Conservation (phyloP, 92 coral and sea anemone species). For the Bergia puertoricense region DNA sequence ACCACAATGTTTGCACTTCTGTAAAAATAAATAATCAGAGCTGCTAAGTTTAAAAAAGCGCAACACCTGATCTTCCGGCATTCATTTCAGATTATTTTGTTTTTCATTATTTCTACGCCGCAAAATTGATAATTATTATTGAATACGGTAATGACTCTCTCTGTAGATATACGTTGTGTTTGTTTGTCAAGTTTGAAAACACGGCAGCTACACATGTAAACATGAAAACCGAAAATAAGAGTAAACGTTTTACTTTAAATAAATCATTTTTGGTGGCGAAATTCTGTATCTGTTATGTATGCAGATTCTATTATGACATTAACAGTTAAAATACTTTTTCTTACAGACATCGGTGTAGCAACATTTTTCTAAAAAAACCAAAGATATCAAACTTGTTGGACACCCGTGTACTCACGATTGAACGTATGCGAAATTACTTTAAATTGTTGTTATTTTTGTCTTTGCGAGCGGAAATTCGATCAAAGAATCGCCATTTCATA, state of each 20-base stretch:
- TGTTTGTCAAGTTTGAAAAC: background rate
- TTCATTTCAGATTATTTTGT: background rate
- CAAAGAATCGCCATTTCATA: too few relatives aligned
- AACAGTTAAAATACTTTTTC: background rate
- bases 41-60: background rate
- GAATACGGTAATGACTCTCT: background rate
- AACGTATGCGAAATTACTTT: background rate
- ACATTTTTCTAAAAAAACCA: background rate
- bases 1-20: background rate
- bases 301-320: background rate
- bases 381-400: background rate
- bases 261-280: background rate
- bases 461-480: too few relatives aligned
- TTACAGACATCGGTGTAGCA: too few relatives aligned
- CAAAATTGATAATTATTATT: background rate
- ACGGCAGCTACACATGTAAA: background rate
- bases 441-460: too few relatives aligned
- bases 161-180: background rate
- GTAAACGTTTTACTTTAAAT: background rate
- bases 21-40: background rate
- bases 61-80: background rate
- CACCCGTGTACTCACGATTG: background rate
- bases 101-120: background rate
- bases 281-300: background rate
- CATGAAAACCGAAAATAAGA: background rate